Evolutionary conservation across 2,113 vertebrate species (phyloP).

Genomic region (Diphyllodes magnificus): DNA sequence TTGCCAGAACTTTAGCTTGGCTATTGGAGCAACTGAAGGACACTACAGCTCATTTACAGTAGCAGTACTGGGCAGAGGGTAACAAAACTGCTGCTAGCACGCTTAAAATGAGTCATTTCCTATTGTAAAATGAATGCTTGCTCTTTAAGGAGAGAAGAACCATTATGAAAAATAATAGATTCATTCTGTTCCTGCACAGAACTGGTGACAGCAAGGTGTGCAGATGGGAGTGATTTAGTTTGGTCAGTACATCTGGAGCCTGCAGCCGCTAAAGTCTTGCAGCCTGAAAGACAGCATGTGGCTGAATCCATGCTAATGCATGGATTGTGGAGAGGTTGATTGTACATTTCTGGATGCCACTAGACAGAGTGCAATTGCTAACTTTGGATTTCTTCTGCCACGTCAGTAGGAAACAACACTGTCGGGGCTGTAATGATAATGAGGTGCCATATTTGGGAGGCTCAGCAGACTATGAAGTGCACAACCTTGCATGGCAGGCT

Average conservation of each 20-base stretch:
- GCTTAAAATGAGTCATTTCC: neutral
- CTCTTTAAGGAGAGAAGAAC: conserved; percentile 12
- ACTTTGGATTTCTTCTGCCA: neutral
- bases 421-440: neutral
- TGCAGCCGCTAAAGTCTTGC: neutral
- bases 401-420: neutral
- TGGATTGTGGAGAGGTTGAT: neutral
- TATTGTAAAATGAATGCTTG: neutral
- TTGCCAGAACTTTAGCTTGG: conserved; percentile 22
- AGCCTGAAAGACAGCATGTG: neutral
- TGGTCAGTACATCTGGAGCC: neutral
- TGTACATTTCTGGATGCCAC: neutral
- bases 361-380: neutral
- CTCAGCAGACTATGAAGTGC: conserved; percentile 20
- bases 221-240: neutral
- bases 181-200: neutral
- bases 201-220: neutral
- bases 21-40: neutral
- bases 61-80: neutral
- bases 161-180: neutral
- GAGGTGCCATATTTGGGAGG: conserved; percentile 5
- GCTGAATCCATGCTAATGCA: neutral
- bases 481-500: conserved; percentile 26
- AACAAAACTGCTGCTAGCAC: neutral
- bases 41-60: neutral